Evolutionary conservation across 2,888 invertebrate species (phyloP), one percentile per base, ranked within the genome.

Genomic region (Melinaea menophilus): DNA sequence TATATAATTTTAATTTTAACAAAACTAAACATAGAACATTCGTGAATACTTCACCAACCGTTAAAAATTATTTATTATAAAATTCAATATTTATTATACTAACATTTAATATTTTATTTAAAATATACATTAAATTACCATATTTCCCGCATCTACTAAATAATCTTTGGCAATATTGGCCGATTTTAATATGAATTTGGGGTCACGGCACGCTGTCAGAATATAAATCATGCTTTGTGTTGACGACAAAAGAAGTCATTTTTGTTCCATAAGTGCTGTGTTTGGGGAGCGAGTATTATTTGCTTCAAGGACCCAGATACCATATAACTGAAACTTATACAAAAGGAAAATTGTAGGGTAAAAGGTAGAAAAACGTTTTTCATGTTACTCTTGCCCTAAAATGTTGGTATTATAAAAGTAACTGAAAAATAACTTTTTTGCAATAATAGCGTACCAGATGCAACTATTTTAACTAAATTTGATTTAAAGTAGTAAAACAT

Each of bases 151-250:
- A 55, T 68, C 64, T 65, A 46, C 34, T 31, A 9, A 35, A 59
- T 68, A 65, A 31, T 63, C 69, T 66, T 31, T 69, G 66, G 54
- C 58, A 55, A 60, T 63, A 65, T 65, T 62, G 68, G 66, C 68
- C 69, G 68, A 69, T 71, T 73, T 70, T 71, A 72, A 68, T 71
- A 71, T 67, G 71, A 68, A 68, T 70, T 71, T 66, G 70, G 71
- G 72, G 74, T 67, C 69, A 67, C 61, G 65, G 62, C 61, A 60
- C 62, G 66, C 56, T 68, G 70, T 66, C 69, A 68, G 72, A 69
- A 75, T 76, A 81, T 86, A 85, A 88, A 88, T 89, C 88, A 87
- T 82, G 82, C 79, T 85, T 89, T 88, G 88, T 89, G 79, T 69
- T 60, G 70, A 66, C 77, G 73, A 88, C 89, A 89, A 89, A 83